A percentile compares a stretch with the other conserved stretches of the same genome.
Conservation (phyloP, 1,140 invertebrate genomes). For the Maconellicoccus hirsutus region DNA sequence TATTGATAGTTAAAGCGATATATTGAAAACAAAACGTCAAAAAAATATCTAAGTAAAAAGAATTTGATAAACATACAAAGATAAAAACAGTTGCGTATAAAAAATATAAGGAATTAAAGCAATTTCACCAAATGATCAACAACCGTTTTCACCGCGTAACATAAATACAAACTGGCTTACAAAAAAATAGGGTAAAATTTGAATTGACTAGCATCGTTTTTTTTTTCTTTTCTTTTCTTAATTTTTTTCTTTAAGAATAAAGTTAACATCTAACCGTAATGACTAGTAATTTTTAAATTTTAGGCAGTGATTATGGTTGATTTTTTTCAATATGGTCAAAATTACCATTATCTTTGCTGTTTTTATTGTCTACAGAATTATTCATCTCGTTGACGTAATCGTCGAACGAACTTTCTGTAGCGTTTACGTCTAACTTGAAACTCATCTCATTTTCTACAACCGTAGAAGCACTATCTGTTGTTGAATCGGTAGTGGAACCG, state of each 20-base stretch:
- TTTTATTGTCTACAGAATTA: slow-evolving; percentile 9
- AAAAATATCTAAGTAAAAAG: slow-evolving; percentile 10
- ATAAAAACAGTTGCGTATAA: background rate
- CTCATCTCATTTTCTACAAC: background rate
- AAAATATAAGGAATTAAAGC: background rate
- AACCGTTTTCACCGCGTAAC: background rate
- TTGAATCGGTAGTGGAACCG: slow-evolving; percentile 11
- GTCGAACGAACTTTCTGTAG: background rate
- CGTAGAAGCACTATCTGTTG: background rate
- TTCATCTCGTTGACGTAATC: background rate
- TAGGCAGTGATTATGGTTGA: background rate
- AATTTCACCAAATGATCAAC: background rate
- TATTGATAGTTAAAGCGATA: background rate
- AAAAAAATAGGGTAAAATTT: background rate
- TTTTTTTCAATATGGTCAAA: background rate
- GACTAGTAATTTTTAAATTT: background rate
- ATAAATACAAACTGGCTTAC: background rate
- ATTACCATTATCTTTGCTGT: background rate
- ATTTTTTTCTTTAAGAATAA: background rate
- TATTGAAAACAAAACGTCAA: background rate
- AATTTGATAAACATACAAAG: background rate
- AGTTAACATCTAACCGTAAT: background rate
- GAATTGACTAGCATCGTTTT: background rate
- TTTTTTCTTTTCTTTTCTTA: too few species aligned
- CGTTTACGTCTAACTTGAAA: background rate